Evolutionary conservation across 2,888 invertebrate genomes (phyloP).

Genomic region (Habroteleia sp.): DNA sequence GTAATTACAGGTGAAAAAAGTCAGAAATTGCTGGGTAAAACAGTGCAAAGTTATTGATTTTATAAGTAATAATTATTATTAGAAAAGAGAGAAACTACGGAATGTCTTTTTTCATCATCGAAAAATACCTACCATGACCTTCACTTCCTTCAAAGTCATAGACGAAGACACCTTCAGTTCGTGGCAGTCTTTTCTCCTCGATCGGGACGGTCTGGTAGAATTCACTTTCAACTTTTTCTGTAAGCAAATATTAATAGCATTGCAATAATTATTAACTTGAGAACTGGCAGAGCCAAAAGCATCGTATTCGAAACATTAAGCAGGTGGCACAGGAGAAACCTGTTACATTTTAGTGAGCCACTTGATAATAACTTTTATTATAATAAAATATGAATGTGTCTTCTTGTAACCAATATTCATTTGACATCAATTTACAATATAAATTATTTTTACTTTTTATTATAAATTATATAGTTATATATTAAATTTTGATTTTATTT

Average conservation of each 20-base stretch:
- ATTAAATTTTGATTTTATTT: no score
- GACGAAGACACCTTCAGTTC: conserved; percentile 77
- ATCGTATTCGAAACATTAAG: no score
- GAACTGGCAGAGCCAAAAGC: no score
- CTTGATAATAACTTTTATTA: no score
- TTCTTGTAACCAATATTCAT: no score
- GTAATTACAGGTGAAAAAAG: conserved; percentile 18
- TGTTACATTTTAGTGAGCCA: no score
- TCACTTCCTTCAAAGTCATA: conserved; percentile 76
- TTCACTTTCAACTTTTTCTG: conserved; percentile 59
- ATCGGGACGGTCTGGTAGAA: conserved; percentile 72
- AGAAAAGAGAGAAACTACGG: conserved; percentile 21
- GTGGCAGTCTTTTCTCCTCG: conserved; percentile 76
- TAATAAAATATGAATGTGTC: no score
- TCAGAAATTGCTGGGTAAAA: conserved; percentile 14
- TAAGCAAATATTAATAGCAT: conserved; percentile 24
- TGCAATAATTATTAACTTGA: conserved; percentile 10
- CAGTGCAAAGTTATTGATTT: conserved; percentile 30
- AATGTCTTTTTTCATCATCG: conserved; percentile 9
- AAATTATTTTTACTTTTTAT: no score
- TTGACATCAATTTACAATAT: no score
- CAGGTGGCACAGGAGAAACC: no score
- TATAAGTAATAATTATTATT: conserved; percentile 27
- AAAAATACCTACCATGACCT: conserved; percentile 74
- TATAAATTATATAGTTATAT: no score